A percentile compares a stretch with the other conserved stretches of the same genome.
Conservation (phyloP, 1,140 invertebrate species). For the Diorhabda elongata region DNA sequence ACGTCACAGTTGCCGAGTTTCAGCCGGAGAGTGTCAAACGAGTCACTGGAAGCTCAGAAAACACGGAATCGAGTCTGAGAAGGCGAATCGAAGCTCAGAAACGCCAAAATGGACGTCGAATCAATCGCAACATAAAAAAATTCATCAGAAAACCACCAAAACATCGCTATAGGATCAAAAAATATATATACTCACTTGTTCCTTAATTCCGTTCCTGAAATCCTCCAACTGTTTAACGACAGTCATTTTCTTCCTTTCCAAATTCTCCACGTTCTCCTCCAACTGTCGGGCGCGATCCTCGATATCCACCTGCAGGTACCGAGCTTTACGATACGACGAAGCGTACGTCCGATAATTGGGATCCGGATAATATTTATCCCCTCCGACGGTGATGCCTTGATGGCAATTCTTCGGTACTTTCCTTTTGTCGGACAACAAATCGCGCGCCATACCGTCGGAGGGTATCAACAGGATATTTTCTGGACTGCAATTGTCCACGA, state of each 20-base stretch:
- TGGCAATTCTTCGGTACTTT: conserved; percentile 62
- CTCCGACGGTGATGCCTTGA: conserved; percentile 59
- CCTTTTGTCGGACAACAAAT: conserved; percentile 54
- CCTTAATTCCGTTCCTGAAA: conserved; percentile 22
- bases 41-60: too few species aligned
- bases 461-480: conserved; percentile 69
- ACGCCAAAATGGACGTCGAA: too few species aligned
- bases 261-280: conserved; percentile 25
- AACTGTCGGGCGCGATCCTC: conserved; percentile 48
- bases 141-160: too few species aligned
- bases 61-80: too few species aligned
- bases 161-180: too few species aligned
- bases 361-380: conserved; percentile 59
- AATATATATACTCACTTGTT: background rate
- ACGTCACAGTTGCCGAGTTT: too few species aligned
- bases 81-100: too few species aligned
- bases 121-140: too few species aligned
- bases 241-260: conserved; percentile 23
- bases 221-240: conserved; percentile 25
- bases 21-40: too few species aligned
- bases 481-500: conserved; percentile 75
- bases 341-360: conserved; percentile 69
- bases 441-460: conserved; percentile 57
- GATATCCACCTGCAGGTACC: conserved; percentile 62
- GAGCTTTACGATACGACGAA: conserved; percentile 45